These are phyloP conservation scores for Montipora efflorescens DNA, from an alignment of 64 coral and sea anemone species.

Conservation along the genomic window DNA sequence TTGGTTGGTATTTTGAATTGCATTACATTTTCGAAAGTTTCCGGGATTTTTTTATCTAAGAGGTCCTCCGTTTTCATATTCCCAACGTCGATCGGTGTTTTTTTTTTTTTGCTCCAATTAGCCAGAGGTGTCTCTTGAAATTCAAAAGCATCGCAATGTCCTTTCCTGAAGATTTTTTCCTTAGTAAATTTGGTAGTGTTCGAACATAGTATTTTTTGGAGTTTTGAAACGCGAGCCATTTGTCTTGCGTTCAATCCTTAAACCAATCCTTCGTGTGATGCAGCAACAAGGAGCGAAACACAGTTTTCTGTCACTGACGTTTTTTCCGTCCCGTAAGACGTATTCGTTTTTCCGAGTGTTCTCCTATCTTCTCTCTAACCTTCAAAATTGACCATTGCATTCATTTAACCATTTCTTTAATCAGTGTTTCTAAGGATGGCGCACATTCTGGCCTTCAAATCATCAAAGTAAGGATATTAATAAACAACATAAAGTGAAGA, in stretches of 20 bases:
- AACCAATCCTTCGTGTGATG: no score
- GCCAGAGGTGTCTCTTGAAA: no score
- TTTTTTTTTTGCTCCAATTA: background rate
- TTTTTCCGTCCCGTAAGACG: no score
- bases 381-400: no score
- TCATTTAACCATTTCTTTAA: background rate
- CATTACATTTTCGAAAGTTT: background rate
- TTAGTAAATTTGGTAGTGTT: no score
- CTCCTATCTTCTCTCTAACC: background rate
- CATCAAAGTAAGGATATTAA: conserved; percentile 39
- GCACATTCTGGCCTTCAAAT: conserved; percentile 72
- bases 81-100: background rate
- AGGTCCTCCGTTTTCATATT: background rate
- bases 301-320: no score
- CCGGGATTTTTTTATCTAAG: background rate
- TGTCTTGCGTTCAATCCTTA: no score
- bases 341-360: background rate
- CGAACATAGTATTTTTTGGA: no score
- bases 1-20: conserved; percentile 49
- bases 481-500: background rate
- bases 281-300: no score
- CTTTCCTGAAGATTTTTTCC: no score
- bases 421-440: conserved; percentile 88
- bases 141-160: no score
- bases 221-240: no score